Evolutionary conservation across 2,888 invertebrate genomes (phyloP).

Genomic region (Nesidiocoris tenuis): DNA sequence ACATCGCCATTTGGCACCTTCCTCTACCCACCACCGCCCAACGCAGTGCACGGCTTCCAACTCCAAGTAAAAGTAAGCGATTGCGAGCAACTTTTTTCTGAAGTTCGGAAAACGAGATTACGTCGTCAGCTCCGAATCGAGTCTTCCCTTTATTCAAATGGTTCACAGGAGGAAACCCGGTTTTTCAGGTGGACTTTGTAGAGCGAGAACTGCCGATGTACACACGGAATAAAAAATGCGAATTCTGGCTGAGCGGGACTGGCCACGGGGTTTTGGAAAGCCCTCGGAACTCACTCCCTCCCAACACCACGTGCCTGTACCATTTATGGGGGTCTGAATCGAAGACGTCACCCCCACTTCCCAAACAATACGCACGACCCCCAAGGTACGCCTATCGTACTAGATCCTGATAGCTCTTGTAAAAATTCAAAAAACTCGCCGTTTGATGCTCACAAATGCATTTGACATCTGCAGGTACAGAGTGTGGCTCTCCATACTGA

Average conservation of each 20-base stretch:
- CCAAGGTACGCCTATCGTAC: slow-evolving; percentile 46
- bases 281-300: slow-evolving; percentile 80
- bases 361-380: slow-evolving; percentile 46
- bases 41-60: slow-evolving; percentile 84
- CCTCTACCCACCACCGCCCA: slow-evolving; percentile 73
- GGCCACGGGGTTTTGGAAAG: slow-evolving; percentile 78
- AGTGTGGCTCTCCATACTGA: slow-evolving; percentile 83
- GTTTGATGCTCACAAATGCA: too few relatives aligned
- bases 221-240: slow-evolving; percentile 82
- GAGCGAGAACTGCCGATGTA: slow-evolving; percentile 80
- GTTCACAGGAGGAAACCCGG: too few relatives aligned
- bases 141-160: too few relatives aligned
- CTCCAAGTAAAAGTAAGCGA: slow-evolving; percentile 70
- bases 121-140: too few relatives aligned
- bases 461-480: slow-evolving; percentile 63
- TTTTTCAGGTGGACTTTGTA: slow-evolving; percentile 82
- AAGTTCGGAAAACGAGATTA: neutral
- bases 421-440: too few relatives aligned
- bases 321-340: slow-evolving; percentile 63
- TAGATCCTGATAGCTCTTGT: too few relatives aligned
- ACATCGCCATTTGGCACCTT: slow-evolving; percentile 88
- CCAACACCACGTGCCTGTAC: slow-evolving; percentile 86
- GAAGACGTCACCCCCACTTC: slow-evolving; percentile 49
- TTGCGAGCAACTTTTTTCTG: neutral
- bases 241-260: slow-evolving; percentile 81